Evolutionary conservation across 53 echinoderm and acorn worm species (phyloP), one percentile per base, ranked within the genome.

Genomic region (Patiria pectinifera): DNA sequence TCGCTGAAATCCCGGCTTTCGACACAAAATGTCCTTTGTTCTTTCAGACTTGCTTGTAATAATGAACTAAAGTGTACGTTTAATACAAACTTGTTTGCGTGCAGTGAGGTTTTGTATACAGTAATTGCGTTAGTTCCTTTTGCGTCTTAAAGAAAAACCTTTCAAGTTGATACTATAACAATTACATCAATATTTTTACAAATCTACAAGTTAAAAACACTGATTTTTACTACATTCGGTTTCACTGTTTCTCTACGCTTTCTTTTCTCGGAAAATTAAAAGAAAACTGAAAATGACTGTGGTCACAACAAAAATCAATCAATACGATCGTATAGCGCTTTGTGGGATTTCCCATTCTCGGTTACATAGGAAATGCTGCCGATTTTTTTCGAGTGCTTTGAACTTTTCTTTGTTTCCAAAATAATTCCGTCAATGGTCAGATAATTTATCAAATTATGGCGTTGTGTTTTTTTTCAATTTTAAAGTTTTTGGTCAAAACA

Each of bases 201-300:
- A 23, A 74, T 23, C 74, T 2, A 4, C 26, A 9, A 3, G 74
- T 74, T 24, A 23, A 74, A 74, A 74, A 23, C 19, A 21, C 15
- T n/a, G 24, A n/a, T 70, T 18, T 66, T 74, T 74, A 74, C 4
- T 5, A 3, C 4, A 74, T 4, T 78, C 79, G 79, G 44, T 78
- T 78, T 78, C 79, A 47, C 53, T 53, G 45, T 78, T 22, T 44
- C 35, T 78, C 79, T 15, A 6, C 47, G 47, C 24, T 78, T 78
- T 47, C 12, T 78, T 78, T 78, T 78, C 79, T 78, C 24, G 13
- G 79, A 78, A 78, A 53, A 53, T 53, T 53, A 6, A 53, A 78
- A 78, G 21, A 78, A 78, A 78, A 78, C 46, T 78, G 79, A 78
- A 78, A 78, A 78, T 45, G 35, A 35, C 35, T 35, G 79, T 9